Evolutionary conservation across 2,888 invertebrate genomes (phyloP).

Genomic region (Carabus problematicus): DNA sequence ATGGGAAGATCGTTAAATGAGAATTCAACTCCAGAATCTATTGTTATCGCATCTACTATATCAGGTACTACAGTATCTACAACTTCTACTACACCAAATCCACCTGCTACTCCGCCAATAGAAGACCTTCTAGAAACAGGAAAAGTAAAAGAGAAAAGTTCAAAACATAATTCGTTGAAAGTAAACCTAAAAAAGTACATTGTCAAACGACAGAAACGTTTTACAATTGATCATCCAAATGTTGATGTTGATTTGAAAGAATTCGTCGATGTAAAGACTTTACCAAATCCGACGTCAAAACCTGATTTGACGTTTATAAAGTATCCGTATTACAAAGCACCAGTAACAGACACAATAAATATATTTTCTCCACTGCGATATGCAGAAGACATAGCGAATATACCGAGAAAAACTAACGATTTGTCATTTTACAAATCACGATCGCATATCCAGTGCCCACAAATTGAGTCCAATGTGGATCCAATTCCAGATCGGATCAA

Average conservation of each 20-base stretch:
- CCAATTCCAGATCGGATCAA: constrained; percentile 62
- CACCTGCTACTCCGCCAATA: constrained; percentile 19
- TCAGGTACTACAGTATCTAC: constrained; percentile 38
- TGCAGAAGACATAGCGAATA: constrained; percentile 67
- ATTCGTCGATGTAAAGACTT: constrained; percentile 36
- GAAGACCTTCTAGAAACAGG: too few relatives aligned
- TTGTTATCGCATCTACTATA: constrained; percentile 44
- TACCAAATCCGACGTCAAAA: constrained; percentile 43
- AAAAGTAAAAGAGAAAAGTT: constrained; percentile 20
- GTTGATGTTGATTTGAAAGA: constrained; percentile 48
- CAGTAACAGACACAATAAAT: constrained; percentile 57
- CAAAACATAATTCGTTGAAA: constrained; percentile 29
- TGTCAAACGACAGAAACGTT: constrained; percentile 45
- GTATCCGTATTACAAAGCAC: constrained; percentile 70
- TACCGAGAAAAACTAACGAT: constrained; percentile 70
- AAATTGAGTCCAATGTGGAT: constrained; percentile 64
- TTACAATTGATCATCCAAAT: constrained; percentile 49
- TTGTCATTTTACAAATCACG: constrained; percentile 75
- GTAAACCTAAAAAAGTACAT: constrained; percentile 13
- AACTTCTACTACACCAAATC: constrained; percentile 38
- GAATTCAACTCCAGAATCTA: constrained; percentile 38
- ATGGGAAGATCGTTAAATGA: not conserved
- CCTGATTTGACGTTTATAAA: constrained; percentile 56
- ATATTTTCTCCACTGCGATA: constrained; percentile 71
- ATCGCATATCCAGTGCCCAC: constrained; percentile 62